Evolutionary conservation across 2,888 invertebrate genomes (phyloP), one percentile per base, ranked within the genome.

Genomic region (Yponomeuta malinellus): DNA sequence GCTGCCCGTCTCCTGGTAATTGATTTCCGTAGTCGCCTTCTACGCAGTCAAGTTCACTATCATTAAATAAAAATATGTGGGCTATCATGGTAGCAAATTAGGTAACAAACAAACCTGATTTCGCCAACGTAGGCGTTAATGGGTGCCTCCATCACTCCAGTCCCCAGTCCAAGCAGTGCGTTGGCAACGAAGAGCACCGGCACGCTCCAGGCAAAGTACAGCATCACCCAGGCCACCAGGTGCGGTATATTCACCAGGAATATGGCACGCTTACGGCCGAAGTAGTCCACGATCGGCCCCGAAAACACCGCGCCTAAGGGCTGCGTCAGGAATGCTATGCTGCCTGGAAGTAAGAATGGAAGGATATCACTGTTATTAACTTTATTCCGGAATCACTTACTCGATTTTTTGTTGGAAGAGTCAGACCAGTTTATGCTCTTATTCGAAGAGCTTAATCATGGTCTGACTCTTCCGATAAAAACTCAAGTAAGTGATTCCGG

Each of bases 61-160:
- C 6, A 43, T 8, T 43, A 43, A 43, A 43, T 43, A 6, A 5
- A 6, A 33, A 43, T 43, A 1, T 5, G 8, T 43, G 3, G 43
- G 43, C 3, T 43, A 8, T 43, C 5, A 43, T 43, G 8, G 4
- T 8, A 43, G 43, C 43, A 8, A 43, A 43, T 8, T 43, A 43
- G 1, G 33, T 23, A 23, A 23, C 33, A 4, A 68, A 69, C 52
- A 12, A 48, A 70, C 93, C 91, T 91, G 59, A 94, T 93, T 84
- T 94, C 94, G 5, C 93, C 93, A 10, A 94, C 91, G 75, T 94
- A 94, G 1, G 93, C 91, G 71, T 93, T 88, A 66, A 93, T 91
- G 0, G 94, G 94, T 0, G 93, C 93, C 76, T 94, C 93, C 93
- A 94, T 93, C 48, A 94, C 86, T 0, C 94, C 94, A 10, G 93